These are phyloP conservation scores for Drosophila anomalata DNA, from an alignment of 2,888 invertebrate genomes.

Conservation along the genomic window DNA sequence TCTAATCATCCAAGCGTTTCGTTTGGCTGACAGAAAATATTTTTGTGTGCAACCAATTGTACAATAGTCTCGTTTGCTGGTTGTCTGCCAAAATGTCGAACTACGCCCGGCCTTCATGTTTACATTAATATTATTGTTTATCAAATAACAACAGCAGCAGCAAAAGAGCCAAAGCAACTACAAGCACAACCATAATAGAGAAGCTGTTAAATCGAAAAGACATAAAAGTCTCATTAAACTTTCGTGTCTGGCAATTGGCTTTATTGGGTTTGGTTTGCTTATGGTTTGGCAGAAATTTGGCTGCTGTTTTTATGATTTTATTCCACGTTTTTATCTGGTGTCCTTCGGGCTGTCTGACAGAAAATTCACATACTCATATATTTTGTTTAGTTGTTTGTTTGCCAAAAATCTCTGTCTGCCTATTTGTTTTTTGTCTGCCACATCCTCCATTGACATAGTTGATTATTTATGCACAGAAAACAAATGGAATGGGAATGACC, in stretches of 20 bases:
- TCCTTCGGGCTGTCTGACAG: conserved; percentile 35
- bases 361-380: conserved; percentile 43
- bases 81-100: conserved; percentile 46
- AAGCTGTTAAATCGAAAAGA: conserved; percentile 50
- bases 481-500: conserved; percentile 43
- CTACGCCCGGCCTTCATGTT: conserved; percentile 39
- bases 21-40: conserved; percentile 34
- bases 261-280: conserved; percentile 31
- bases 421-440: not conserved
- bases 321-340: conserved; percentile 57
- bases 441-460: conserved; percentile 9
- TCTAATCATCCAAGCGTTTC: conserved; percentile 19
- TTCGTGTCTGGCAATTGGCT: conserved; percentile 52
- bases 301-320: conserved; percentile 51
- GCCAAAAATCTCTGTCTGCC: conserved; percentile 59
- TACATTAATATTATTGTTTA: conserved; percentile 49
- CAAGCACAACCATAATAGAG: conserved; percentile 15
- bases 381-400: conserved; percentile 54
- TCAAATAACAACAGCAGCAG: conserved; percentile 39
- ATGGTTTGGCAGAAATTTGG: conserved; percentile 26
- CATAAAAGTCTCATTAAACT: conserved; percentile 63
- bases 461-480: conserved; percentile 73
- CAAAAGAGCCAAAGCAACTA: conserved; percentile 16
- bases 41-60: conserved; percentile 46
- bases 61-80: conserved; percentile 44